These are phyloP conservation scores for Tichodroma muraria DNA, from an alignment of 2,113 vertebrate genomes.

Conservation along the genomic window DNA sequence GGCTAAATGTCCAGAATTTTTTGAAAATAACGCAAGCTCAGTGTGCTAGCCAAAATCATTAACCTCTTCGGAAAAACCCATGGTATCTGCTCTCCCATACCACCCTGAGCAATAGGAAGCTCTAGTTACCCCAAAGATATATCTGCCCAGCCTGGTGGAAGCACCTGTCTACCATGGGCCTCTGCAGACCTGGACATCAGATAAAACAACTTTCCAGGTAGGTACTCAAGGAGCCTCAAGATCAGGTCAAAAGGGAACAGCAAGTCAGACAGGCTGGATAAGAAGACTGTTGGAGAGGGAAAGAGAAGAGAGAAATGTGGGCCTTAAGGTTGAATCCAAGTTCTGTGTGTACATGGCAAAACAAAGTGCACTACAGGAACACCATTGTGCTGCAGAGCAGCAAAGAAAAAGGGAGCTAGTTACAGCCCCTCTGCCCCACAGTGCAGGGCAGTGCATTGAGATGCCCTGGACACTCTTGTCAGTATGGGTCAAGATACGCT, in stretches of 20 bases:
- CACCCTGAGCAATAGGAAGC: background rate
- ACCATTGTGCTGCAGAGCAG: background rate
- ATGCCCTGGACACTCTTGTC: background rate
- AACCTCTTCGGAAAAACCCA: background rate
- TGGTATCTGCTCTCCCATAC: background rate
- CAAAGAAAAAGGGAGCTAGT: background rate
- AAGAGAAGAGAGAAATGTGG: background rate
- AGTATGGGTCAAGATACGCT: background rate
- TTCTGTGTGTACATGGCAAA: background rate
- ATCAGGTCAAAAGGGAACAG: background rate
- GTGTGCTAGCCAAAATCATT: background rate
- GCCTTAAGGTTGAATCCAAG: background rate
- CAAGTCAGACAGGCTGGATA: background rate
- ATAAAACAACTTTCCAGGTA: background rate
- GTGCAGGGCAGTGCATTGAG: background rate
- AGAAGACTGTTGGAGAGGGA: background rate
- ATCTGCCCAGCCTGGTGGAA: background rate
- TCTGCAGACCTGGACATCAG: background rate
- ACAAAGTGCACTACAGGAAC: fast-evolving
- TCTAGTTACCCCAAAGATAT: background rate
- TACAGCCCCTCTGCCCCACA: background rate
- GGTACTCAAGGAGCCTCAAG: background rate
- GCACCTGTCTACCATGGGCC: fast-evolving
- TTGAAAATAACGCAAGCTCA: background rate
- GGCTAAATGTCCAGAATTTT: background rate